phyloP scores from a whole-genome alignment of 2,888 invertebrate species.

The Harmothoe impar region DNA sequence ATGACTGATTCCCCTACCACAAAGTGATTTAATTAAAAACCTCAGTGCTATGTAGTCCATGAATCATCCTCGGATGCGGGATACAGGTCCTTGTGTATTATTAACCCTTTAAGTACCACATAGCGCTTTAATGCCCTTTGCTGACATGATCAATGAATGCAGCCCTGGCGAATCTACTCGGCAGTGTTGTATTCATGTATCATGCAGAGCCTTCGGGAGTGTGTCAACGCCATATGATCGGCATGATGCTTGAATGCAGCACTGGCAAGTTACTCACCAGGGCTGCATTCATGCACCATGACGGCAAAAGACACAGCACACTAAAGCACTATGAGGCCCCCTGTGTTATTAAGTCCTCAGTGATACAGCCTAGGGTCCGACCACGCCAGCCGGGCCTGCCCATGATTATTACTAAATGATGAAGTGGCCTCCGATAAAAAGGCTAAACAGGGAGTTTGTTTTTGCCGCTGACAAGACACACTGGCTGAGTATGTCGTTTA shows the following conservation, averaged over 20 bases:
- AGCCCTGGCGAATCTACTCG: too few relatives aligned
- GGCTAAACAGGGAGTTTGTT: constrained; percentile 19
- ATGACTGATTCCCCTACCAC: not conserved
- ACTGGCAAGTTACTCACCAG: too few relatives aligned
- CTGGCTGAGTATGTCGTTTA: not conserved
- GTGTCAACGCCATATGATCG: too few relatives aligned
- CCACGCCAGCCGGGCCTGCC: not conserved
- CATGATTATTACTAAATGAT: constrained; percentile 26
- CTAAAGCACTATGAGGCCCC: too few relatives aligned
- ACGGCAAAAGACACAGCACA: too few relatives aligned
- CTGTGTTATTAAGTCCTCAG: not conserved
- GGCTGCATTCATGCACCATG: too few relatives aligned
- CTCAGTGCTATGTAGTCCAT: not conserved
- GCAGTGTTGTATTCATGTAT: too few relatives aligned
- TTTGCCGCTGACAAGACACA: not conserved
- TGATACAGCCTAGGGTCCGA: not conserved
- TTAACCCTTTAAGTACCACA: too few relatives aligned
- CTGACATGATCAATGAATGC: too few relatives aligned
- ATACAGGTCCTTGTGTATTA: not conserved
- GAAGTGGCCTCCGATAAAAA: not conserved
- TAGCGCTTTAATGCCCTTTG: too few relatives aligned
- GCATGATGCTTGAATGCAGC: too few relatives aligned
- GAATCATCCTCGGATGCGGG: constrained; percentile 11
- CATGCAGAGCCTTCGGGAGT: too few relatives aligned
- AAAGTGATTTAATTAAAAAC: constrained; percentile 33